Base-by-base conservation (phyloP, 2,888 invertebrate species). In the Atrina japonica region DNA sequence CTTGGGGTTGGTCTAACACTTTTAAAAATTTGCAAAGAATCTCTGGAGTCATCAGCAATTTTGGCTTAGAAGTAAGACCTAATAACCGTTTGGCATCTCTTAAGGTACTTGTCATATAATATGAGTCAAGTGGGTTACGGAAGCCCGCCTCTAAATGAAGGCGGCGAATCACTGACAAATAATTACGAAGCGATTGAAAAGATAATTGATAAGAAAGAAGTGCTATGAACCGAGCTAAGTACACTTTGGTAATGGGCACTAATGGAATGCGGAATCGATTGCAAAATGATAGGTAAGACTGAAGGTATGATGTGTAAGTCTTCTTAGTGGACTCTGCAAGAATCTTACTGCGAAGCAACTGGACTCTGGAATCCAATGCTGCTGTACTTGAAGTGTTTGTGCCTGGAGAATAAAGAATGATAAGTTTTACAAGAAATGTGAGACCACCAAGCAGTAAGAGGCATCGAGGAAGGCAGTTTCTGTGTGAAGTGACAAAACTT, bases 161-260 rank as follows among this genome's bases (percentile, higher is more conserved):
- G 35, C 1, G 21, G 23, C 58, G 30, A 2, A 66, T 23, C n/a
- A 59, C 35, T 25, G n/a, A 18, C 25, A 59, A 49, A 23, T 49
- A 59, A 18, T 58, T 40, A 7, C 29, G 23, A 27, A 66, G 30
- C 25, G 35, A 47, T 18, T 35, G 14, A 29, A 45, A 66, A 2
- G 49, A 18, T 6, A 52, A 16, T 6, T 30, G 7, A 18, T 21
- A 41, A n/a, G 66, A 70, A 2, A 66, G 29, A 14, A 29, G 55
- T 5, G 66, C 66, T n/a, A 70, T 55, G 45, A 64, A 70, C 14
- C 70, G 25, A 2, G 47, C 53, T 21, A 70, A 25, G 27, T 66
- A 52, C 7, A 14, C 47, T 18, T 35, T 40, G 3, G 66, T 43
- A 16, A 66, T 47, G 5, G n/a, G n/a, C n/a, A n/a, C n/a, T n/a